Percentiles rank a stretch among this genome's conserved stretches.
phyloP scores from a whole-genome alignment of 2,113 vertebrate species.

The Strix uralensis region DNA sequence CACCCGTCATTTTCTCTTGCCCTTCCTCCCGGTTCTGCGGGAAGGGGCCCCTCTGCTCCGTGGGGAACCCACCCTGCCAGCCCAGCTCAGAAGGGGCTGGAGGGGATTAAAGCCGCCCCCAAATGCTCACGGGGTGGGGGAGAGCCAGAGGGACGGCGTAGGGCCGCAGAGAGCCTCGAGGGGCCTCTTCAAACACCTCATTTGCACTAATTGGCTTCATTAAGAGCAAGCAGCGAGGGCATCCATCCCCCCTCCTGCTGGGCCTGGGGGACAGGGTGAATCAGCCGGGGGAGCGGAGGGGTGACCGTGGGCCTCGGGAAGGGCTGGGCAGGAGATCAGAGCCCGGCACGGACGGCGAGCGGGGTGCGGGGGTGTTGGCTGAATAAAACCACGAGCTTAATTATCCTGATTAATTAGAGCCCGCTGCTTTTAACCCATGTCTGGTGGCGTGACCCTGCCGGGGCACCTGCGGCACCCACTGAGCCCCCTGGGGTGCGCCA shows the following conservation, averaged over 20 bases:
- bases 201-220: background rate
- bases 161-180: background rate
- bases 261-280: background rate
- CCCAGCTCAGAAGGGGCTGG: background rate
- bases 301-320: no score
- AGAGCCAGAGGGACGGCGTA: background rate
- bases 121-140: background rate
- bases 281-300: background rate
- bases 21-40: background rate
- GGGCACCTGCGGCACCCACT: background rate
- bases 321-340: background rate
- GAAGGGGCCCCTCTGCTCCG: background rate
- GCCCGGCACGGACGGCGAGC: fast-evolving
- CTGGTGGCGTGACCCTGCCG: fast-evolving
- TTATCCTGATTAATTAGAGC: background rate
- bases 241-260: background rate
- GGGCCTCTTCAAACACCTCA: background rate
- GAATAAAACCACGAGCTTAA: background rate
- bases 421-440: fast-evolving
- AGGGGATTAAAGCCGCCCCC: background rate
- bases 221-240: background rate
- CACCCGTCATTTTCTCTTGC: no score
- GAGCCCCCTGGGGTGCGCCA: no score
- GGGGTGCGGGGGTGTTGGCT: no score
- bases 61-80: fast-evolving